Conservation (phyloP, 2,797 vertebrate species). For the Otolemur crassicaudatus region DNA sequence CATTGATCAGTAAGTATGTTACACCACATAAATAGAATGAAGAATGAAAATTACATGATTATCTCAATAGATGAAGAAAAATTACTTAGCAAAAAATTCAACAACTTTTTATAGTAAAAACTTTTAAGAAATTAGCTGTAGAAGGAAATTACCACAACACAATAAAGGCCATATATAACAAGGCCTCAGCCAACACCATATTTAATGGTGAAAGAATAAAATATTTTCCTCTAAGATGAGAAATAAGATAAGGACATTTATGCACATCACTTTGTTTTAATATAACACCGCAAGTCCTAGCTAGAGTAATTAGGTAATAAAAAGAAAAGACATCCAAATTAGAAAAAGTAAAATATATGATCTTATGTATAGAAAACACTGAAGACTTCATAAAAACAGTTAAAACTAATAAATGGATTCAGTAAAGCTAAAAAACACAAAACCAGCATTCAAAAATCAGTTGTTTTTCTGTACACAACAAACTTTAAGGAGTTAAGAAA, state of each 20-base stretch:
- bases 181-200: not conserved
- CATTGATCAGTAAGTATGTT: no score
- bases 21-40: no score
- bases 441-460: not conserved
- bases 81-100: no score
- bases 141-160: no score
- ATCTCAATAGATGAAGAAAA: no score
- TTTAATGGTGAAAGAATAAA: not conserved
- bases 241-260: not conserved
- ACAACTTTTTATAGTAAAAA: no score
- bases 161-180: not conserved
- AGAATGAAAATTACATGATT: no score
- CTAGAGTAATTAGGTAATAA: not conserved
- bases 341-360: not conserved
- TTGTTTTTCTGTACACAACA: not conserved
- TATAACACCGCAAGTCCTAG: not conserved
- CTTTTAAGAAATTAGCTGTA: no score
- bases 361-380: not conserved
- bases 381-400: not conserved
- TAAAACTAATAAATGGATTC: not conserved
- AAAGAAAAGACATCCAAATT: not conserved
- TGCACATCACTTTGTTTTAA: not conserved
- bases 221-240: not conserved
- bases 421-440: not conserved
- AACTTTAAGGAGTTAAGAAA: not conserved